A percentile compares a stretch with the other conserved stretches of the same genome.
Evolutionary conservation across 2,113 vertebrate species (phyloP).

Genomic region (Morone chrysops): DNA sequence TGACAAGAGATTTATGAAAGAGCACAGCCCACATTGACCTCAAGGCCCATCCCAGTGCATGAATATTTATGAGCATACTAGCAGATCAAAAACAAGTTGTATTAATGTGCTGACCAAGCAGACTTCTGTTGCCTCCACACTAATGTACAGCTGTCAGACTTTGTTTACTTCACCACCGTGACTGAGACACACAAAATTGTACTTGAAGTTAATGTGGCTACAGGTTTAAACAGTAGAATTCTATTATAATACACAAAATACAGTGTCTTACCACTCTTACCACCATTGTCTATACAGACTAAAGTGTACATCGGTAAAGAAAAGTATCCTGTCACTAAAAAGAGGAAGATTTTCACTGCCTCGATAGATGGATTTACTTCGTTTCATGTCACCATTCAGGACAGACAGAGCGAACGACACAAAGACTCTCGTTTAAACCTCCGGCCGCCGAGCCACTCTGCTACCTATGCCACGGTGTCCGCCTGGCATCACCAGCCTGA

Average conservation of each 20-base stretch:
- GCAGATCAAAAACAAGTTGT: conserved; percentile 42
- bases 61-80: conserved; percentile 62
- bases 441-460: conserved; percentile 93
- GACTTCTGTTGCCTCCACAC: conserved; percentile 12
- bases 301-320: background rate
- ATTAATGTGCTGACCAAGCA: conserved; percentile 63
- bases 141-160: conserved; percentile 28
- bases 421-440: conserved; percentile 91
- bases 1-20: conserved; percentile 62
- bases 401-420: conserved; percentile 88
- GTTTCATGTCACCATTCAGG: conserved; percentile 63
- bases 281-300: background rate
- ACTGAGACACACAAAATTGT: conserved; percentile 11
- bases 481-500: conserved; percentile 99
- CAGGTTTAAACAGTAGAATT: background rate
- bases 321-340: background rate
- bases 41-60: conserved; percentile 25
- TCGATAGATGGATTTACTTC: background rate
- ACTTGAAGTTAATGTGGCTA: background rate
- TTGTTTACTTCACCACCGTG: background rate
- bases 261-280: background rate
- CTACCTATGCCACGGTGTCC: conserved; percentile 93
- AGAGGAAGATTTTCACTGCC: background rate
- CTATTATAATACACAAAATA: background rate
- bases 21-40: conserved; percentile 50